Conservation (phyloP, 2,113 vertebrate species). For the Rhinichthys klamathensis region DNA sequence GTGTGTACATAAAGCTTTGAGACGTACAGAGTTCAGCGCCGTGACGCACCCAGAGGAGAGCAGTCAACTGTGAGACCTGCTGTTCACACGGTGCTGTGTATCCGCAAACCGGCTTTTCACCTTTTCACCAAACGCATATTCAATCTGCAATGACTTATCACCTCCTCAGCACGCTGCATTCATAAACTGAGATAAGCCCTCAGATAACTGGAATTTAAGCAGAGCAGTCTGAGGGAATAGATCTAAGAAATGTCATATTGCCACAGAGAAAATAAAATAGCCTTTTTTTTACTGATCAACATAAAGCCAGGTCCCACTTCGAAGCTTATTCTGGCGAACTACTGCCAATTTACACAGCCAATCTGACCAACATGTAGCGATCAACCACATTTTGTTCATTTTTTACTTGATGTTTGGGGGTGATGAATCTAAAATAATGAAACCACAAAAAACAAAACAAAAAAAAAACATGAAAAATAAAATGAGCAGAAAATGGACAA, state of each 20-base stretch:
- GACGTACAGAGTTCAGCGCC: constrained; percentile 27
- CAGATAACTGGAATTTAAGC: neutral
- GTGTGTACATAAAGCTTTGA: constrained; percentile 27
- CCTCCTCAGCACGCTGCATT: constrained; percentile 4
- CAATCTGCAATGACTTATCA: constrained; percentile 24
- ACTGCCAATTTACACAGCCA: neutral
- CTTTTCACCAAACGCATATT: constrained; percentile 16
- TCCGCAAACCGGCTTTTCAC: constrained; percentile 15
- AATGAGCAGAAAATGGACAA: neutral
- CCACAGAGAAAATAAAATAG: neutral
- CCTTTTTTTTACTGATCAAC: neutral
- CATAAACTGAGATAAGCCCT: constrained; percentile 10
- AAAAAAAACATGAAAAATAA: neutral
- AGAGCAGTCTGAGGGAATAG: neutral
- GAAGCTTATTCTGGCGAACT: neutral
- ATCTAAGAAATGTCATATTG: neutral
- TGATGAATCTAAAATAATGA: neutral
- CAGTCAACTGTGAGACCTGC: constrained; percentile 27
- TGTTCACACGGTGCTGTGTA: constrained; percentile 10
- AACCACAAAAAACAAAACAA: neutral
- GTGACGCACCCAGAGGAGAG: constrained; percentile 11
- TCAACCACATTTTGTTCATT: neutral
- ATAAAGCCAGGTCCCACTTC: neutral
- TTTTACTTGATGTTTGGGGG: neutral
- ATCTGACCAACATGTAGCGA: neutral